Evolutionary conservation across 2,113 vertebrate genomes (phyloP).

Genomic region (Illadopsis cleaveri): DNA sequence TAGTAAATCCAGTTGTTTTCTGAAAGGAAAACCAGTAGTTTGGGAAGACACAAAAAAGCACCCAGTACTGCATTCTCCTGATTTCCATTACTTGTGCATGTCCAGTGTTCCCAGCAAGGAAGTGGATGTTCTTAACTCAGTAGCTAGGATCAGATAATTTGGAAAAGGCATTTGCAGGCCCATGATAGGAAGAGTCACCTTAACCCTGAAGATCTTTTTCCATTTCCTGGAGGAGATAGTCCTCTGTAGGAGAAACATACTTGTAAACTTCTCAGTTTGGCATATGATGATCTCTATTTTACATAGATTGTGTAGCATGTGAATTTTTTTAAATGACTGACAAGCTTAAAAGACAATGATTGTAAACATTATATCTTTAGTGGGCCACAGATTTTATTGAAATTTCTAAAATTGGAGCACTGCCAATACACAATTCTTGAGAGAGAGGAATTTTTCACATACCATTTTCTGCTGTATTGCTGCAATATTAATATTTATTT

Average conservation of each 20-base stretch:
- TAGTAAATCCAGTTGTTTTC: not conserved
- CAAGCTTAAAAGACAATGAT: not conserved
- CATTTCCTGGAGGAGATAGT: not conserved
- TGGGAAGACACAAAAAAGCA: not conserved
- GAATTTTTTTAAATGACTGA: not conserved
- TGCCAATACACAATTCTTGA: not conserved
- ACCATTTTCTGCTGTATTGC: not conserved
- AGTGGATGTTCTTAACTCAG: not conserved
- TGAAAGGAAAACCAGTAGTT: not conserved
- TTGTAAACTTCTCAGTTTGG: not conserved
- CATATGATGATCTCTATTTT: not conserved
- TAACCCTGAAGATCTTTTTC: not conserved
- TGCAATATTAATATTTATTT: slow-evolving; percentile 36
- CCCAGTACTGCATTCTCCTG: fast-evolving
- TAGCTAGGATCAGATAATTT: not conserved
- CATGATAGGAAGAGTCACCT: not conserved
- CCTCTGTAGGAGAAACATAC: not conserved
- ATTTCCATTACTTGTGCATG: not conserved
- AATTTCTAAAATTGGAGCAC: not conserved
- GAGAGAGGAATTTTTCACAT: not conserved
- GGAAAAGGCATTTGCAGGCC: not conserved
- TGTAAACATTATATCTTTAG: not conserved
- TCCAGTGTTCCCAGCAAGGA: not conserved
- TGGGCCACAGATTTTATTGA: not conserved
- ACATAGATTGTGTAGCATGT: not conserved